phyloP scores from a whole-genome alignment of 2,113 vertebrate species.

The Natator depressus region DNA sequence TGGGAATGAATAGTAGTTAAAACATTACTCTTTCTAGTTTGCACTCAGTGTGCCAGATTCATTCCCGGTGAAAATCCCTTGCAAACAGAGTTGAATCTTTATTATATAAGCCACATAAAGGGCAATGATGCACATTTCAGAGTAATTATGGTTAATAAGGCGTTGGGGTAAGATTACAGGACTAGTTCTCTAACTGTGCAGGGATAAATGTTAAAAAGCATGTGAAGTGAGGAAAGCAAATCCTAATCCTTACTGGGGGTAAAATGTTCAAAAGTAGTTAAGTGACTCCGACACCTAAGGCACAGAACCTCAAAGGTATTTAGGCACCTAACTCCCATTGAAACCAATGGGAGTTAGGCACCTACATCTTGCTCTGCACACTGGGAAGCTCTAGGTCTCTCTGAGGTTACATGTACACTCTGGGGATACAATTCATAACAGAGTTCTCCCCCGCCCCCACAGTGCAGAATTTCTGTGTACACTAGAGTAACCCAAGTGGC shows the following conservation, averaged over 20 bases:
- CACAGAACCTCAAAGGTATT: not conserved
- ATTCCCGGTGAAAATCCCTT: not conserved
- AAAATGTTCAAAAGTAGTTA: not conserved
- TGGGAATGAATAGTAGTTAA: not conserved
- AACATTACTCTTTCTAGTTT: not conserved
- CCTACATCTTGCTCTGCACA: not conserved
- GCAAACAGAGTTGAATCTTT: not conserved
- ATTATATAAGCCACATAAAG: not conserved
- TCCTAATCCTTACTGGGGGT: not conserved
- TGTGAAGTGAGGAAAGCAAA: not conserved
- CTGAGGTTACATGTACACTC: not conserved
- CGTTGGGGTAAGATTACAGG: not conserved
- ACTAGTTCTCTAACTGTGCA: constrained; percentile 14
- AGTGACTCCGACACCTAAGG: not conserved
- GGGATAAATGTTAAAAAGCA: not conserved
- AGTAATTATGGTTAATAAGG: constrained; percentile 46
- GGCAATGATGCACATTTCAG: constrained; percentile 24
- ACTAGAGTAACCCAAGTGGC: not conserved
- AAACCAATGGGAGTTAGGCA: not conserved
- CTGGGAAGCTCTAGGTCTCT: not conserved
- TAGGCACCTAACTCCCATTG: not conserved
- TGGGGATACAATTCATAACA: not conserved
- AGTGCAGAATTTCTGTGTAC: not conserved
- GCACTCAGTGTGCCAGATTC: not conserved
- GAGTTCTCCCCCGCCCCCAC: not conserved